phyloP scores from a whole-genome alignment of 1,140 invertebrate genomes.

The Anastrepha ludens region DNA sequence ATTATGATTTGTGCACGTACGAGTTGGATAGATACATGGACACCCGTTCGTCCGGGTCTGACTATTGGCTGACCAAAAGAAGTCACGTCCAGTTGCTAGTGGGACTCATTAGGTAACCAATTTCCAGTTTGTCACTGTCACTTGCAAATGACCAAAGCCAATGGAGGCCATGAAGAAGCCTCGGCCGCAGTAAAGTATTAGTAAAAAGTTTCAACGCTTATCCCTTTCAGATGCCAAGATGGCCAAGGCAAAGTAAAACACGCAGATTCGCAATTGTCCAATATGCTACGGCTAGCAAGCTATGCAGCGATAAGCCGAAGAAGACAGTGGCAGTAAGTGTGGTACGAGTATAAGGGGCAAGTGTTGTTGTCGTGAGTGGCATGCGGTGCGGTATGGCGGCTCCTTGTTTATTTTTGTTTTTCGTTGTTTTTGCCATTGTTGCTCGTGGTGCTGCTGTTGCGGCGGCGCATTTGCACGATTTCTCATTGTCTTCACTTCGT shows the following conservation, averaged over 20 bases:
- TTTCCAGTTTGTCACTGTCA: constrained; percentile 52
- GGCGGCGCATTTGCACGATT: constrained; percentile 46
- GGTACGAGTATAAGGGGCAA: neutral
- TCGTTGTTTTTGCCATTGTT: constrained; percentile 17
- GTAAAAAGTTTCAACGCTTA: neutral
- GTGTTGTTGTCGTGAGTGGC: neutral
- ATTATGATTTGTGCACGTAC: constrained; percentile 44
- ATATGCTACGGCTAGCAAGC: neutral
- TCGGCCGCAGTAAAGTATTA: no score
- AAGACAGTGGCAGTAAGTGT: neutral
- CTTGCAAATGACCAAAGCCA: neutral
- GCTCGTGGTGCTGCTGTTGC: neutral
- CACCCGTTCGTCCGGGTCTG: neutral
- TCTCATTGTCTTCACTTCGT: constrained; percentile 48
- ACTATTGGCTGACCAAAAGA: neutral
- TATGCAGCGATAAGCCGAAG: neutral
- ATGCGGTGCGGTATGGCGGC: constrained; percentile 42
- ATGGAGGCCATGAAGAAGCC: neutral
- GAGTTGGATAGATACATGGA: constrained; percentile 19
- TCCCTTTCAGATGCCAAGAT: neutral
- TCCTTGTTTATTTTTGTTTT: neutral
- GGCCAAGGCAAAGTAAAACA: neutral
- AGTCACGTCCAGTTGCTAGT: constrained; percentile 31
- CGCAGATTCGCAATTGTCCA: constrained; percentile 5
- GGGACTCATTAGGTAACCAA: constrained; percentile 48